Percentiles rank a stretch among this genome's conserved stretches.
phyloP scores from a whole-genome alignment of 1,140 invertebrate species.

The Holotrichia oblita region DNA sequence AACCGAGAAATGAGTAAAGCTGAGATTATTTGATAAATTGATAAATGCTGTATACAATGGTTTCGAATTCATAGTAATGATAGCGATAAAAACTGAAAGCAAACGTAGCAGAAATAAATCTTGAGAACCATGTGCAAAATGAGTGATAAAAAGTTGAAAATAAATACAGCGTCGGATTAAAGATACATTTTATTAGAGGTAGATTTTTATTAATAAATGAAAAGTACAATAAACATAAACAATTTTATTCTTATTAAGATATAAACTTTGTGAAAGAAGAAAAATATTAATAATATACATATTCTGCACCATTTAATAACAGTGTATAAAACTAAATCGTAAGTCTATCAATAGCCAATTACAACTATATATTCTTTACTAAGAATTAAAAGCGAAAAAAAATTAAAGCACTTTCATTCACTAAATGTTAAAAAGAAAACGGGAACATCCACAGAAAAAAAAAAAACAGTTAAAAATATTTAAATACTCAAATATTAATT shows the following conservation, averaged over 20 bases:
- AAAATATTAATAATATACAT: constrained; percentile 43
- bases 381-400: constrained; percentile 38
- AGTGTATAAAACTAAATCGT: constrained; percentile 28
- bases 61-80: too few species aligned
- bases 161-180: constrained; percentile 14
- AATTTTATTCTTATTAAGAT: constrained; percentile 51
- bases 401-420: constrained; percentile 43
- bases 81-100: too few species aligned
- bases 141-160: background rate
- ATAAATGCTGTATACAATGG: too few species aligned
- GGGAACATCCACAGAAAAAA: constrained; percentile 17
- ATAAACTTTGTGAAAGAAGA: constrained; percentile 52
- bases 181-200: constrained; percentile 54
- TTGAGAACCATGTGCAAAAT: too few species aligned
- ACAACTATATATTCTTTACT: constrained; percentile 24
- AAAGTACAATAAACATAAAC: constrained; percentile 58
- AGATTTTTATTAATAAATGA: constrained; percentile 61
- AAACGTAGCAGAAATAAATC: too few species aligned
- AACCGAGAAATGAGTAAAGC: too few species aligned
- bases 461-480: constrained; percentile 25
- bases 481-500: constrained; percentile 35
- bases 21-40: too few species aligned
- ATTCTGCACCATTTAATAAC: constrained; percentile 43
- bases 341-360: constrained; percentile 32
- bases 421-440: constrained; percentile 28